Base-by-base conservation (phyloP, 2,113 vertebrate genomes). In the Neolamprologus sp. region DNA sequence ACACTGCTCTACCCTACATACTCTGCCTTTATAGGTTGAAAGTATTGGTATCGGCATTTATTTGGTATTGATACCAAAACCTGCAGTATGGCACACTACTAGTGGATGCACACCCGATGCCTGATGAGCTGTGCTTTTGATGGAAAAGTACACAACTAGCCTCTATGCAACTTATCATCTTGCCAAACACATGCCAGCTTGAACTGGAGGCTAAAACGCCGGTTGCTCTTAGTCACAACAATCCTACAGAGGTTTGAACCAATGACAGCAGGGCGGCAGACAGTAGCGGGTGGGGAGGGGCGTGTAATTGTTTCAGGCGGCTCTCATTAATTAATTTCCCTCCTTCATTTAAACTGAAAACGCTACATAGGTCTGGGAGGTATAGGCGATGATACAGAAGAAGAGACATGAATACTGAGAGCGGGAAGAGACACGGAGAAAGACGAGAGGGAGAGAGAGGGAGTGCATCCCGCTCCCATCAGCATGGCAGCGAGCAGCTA, bases 391-490 rank as follows among this genome's bases (percentile, higher is more conserved):
- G 89, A 92, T 87, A 94, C 86, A 89, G 88, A 88, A 82, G 79
- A 40, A 84, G 83, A 96, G 96, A 88, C 85, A 92, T 87, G 91
- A 85, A 93, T 87, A 96, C 96, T 96, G 84, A 88, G 68, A 88
- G 84, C 9, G 16, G 26, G 45, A 78, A 78, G 73, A 78, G 42
- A 78, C 45, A 78, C 16, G 2, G 16, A 78, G 23, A 75, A 75
- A 47, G 71, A 75, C 45, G 65, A 21, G 80, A 80, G 97, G 97
- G 97, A 97, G 97, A 97, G 87, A 94, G 96, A 96, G 85, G 63
- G 75, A 47, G 92, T 37, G 97, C 97, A 97, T 97, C 98, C 97
- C 97, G 96, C 98, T 98, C 97, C 97, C 57, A 73, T 92, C 94
- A 90, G 97, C 96, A 97, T 33, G 86, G 90, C 81, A 71, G 97